Percentiles rank a stretch among this genome's conserved stretches.
These are phyloP conservation scores for Mormyrops attenuatus DNA, from an alignment of 2,797 vertebrate species.

Conservation along the genomic window DNA sequence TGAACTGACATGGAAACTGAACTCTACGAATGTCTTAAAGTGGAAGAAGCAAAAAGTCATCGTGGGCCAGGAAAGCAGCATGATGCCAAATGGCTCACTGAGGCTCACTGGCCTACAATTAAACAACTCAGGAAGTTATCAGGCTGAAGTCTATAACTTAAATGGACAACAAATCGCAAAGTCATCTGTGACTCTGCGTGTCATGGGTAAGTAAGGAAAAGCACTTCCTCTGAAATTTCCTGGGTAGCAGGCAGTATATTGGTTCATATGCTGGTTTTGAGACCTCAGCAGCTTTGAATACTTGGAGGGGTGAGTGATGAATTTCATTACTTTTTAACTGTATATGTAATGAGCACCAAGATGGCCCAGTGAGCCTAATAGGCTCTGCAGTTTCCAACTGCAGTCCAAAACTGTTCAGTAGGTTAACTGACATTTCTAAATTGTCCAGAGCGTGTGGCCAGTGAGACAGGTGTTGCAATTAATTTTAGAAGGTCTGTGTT, in stretches of 20 bases:
- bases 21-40: background rate
- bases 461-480: too few species aligned
- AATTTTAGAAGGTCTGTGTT: background rate
- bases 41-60: background rate
- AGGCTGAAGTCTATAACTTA: background rate
- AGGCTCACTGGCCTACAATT: background rate
- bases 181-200: background rate
- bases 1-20: background rate
- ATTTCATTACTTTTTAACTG: background rate
- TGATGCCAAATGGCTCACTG: background rate
- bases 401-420: background rate
- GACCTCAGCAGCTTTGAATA: background rate
- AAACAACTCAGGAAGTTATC: background rate
- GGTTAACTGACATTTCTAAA: background rate
- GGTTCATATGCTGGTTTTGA: background rate
- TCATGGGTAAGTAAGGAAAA: slow-evolving; percentile 3
- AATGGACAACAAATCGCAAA: background rate
- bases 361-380: background rate
- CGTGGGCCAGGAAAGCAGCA: background rate
- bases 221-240: background rate
- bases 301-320: background rate
- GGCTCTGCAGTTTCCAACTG: background rate
- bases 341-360: background rate
- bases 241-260: background rate
- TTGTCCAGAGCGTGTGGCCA: background rate